A percentile compares a stretch with the other conserved stretches of the same genome.
phyloP scores from a whole-genome alignment of 2,888 invertebrate species.

The Tethea ocularis region DNA sequence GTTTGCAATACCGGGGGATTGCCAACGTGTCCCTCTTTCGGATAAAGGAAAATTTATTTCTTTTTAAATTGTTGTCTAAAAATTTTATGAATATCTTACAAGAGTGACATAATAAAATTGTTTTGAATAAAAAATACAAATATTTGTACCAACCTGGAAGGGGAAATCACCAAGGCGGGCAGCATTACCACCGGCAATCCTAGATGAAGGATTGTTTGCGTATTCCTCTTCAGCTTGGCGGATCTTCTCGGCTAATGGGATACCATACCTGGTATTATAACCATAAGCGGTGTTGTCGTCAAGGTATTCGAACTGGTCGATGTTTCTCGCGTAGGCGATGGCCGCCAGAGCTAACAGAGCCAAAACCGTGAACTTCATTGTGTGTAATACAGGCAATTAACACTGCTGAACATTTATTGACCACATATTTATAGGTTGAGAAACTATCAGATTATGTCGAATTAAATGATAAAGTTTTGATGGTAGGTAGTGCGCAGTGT shows the following conservation, averaged over 20 bases:
- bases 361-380: constrained; percentile 22
- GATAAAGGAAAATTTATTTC: neutral
- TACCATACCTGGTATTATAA: constrained; percentile 21
- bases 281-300: constrained; percentile 21
- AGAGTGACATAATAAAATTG: neutral
- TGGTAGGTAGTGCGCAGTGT: too few relatives aligned
- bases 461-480: constrained; percentile 6
- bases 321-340: constrained; percentile 13
- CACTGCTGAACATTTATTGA: neutral
- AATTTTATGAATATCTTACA: too few relatives aligned
- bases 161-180: constrained; percentile 32
- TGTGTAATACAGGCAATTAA: neutral
- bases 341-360: constrained; percentile 16
- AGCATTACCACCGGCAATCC: constrained; percentile 36
- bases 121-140: neutral
- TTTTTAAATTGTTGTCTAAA: too few relatives aligned
- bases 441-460: neutral
- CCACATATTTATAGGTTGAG: neutral
- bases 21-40: too few relatives aligned
- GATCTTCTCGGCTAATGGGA: constrained; percentile 25
- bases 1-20: too few relatives aligned
- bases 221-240: constrained; percentile 24
- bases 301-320: constrained; percentile 10
- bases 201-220: constrained; percentile 12
- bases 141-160: constrained; percentile 30